Evolutionary conservation across 1,140 invertebrate genomes (phyloP).

Genomic region (Fopius arisanus): DNA sequence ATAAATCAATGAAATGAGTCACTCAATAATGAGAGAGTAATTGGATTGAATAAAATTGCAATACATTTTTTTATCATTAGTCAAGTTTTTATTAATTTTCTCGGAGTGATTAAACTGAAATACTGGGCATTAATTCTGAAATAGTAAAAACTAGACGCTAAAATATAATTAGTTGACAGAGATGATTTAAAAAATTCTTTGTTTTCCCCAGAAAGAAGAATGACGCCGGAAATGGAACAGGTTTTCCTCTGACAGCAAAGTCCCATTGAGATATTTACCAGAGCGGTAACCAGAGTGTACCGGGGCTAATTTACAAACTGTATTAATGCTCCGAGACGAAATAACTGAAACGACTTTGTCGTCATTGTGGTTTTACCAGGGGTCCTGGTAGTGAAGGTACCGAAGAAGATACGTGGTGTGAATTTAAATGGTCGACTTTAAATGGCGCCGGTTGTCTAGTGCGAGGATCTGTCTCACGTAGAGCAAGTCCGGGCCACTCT

Average conservation of each 20-base stretch:
- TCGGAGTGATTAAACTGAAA: too few species aligned
- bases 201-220: too few species aligned
- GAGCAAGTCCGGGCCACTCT: conserved; percentile 11
- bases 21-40: too few species aligned
- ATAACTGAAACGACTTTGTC: conserved; percentile 1
- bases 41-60: too few species aligned
- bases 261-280: background rate
- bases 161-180: too few species aligned
- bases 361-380: background rate
- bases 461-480: conserved; percentile 54
- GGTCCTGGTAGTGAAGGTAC: background rate
- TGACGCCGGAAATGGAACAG: background rate
- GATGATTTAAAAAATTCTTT: too few species aligned
- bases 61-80: too few species aligned
- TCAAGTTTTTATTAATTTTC: too few species aligned
- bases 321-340: conserved; percentile 8
- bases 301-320: conserved; percentile 7
- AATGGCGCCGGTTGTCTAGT: conserved; percentile 56
- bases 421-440: conserved; percentile 58
- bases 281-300: background rate
- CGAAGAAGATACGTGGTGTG: conserved; percentile 43
- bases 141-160: too few species aligned
- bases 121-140: too few species aligned
- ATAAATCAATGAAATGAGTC: too few species aligned
- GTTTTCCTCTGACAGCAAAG: background rate